phyloP scores from a whole-genome alignment of 2,797 vertebrate genomes.

The Parotocinclus haroldoi region DNA sequence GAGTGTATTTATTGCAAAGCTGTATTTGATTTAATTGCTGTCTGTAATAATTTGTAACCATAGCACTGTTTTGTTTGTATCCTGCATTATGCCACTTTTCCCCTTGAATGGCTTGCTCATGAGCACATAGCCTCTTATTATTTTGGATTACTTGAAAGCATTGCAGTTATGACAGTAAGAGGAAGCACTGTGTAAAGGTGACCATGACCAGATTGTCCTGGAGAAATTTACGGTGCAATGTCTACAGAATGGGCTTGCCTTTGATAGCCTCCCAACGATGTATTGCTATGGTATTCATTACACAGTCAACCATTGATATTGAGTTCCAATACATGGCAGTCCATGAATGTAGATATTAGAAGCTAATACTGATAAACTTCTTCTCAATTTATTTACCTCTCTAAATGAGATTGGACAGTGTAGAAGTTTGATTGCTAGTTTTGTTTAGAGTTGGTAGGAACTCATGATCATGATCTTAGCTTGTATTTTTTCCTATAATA shows the following conservation, averaged over 20 bases:
- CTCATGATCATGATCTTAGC: too few relatives aligned
- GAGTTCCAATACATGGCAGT: conserved; percentile 29
- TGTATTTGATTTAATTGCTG: conserved; percentile 23
- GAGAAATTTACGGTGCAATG: conserved; percentile 25
- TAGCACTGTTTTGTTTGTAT: conserved; percentile 5
- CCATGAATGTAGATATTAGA: conserved; percentile 22
- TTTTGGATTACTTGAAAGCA: conserved; percentile 27
- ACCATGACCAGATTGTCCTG: not conserved
- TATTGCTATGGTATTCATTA: conserved; percentile 25
- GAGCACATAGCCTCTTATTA: conserved; percentile 26
- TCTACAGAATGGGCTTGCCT: conserved; percentile 20
- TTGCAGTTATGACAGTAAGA: conserved; percentile 24
- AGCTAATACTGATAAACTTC: conserved; percentile 29
- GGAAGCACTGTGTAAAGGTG: conserved; percentile 29
- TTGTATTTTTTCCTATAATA: too few relatives aligned
- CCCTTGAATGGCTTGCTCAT: conserved; percentile 37
- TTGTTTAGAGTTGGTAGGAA: too few relatives aligned
- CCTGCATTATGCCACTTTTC: conserved; percentile 13
- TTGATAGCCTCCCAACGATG: conserved; percentile 33
- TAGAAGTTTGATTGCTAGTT: too few relatives aligned
- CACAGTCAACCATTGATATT: conserved; percentile 19
- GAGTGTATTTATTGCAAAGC: conserved; percentile 10
- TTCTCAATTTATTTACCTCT: conserved; percentile 21
- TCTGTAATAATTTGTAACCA: not conserved
- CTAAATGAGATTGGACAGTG: too few relatives aligned